Base-by-base conservation (phyloP, 2,797 vertebrate genomes). In the Myotis vivesi region DNA sequence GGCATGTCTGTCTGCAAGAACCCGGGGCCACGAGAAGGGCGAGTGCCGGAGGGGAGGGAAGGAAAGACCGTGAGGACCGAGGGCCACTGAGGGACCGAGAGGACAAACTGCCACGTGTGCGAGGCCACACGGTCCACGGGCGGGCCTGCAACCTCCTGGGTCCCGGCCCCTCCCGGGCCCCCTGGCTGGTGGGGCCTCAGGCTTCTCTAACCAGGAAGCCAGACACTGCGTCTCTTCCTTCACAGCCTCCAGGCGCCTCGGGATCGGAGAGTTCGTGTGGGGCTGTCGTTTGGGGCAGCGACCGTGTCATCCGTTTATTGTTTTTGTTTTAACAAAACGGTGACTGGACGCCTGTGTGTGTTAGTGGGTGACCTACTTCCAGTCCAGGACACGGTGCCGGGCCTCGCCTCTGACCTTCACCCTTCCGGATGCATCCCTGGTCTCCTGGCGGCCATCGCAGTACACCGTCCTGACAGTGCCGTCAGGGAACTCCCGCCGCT, bases 211-310 rank as follows among this genome's bases (percentile, higher is more conserved):
- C 73, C 73, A 22, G 73, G 46, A 75, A 7, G 0, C 25, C 30
- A 11, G 28, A 8, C 8, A 6, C 46, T 30, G 17, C 2, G 16
- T n/a, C 71, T 19, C 71, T 10, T 72, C 71, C 72, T 51, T 6
- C 9, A 3, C 72, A 3, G 3, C 13, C 1, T 22, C 46, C 17
- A 3, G 46, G 11, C 12, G 19, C 20, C 30, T 3, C 0, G 72
- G 19, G 44, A 0, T 12, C 44, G 5, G 4, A 3, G n/a, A 3
- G 16, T 20, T 6, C 16, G 15, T 4, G 11, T 8, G 73, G 15
- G 46, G 28, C 72, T 17, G 1, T n/a, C 41, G 9, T 20, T 10
- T 0, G 30, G 72, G 41, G 28, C 71, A 5, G 41, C 2, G 15
- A 30, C 22, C 8, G 2, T 4, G 5, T 30, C 13, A 5, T 16